phyloP scores from a whole-genome alignment of 2,797 vertebrate species.

The Denticeps clupeoides region DNA sequence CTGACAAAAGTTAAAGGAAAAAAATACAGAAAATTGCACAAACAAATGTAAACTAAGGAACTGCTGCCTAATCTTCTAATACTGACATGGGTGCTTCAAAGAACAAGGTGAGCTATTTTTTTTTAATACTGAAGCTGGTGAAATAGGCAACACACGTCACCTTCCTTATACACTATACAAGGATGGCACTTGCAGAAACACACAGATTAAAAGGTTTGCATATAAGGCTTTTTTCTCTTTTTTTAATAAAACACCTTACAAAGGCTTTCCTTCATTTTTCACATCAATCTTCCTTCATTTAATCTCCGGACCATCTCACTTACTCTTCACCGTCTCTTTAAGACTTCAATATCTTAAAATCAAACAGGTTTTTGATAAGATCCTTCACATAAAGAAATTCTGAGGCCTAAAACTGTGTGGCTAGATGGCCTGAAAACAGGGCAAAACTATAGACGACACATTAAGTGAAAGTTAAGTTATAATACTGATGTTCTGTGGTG shows the following conservation, averaged over 20 bases:
- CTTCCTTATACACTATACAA: constrained; percentile 93
- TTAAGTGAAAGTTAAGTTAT: constrained; percentile 65
- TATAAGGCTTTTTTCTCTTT: constrained; percentile 92
- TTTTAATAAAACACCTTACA: constrained; percentile 91
- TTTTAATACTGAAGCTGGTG: constrained; percentile 92
- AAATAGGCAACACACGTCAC: constrained; percentile 71
- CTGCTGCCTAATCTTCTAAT: constrained; percentile 97
- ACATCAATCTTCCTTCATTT: constrained; percentile 35
- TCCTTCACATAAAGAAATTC: constrained; percentile 77
- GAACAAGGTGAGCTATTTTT: constrained; percentile 83
- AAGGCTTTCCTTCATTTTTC: constrained; percentile 75
- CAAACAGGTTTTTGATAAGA: constrained; percentile 78
- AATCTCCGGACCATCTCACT: constrained; percentile 78
- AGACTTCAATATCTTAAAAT: constrained; percentile 81
- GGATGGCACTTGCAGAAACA: constrained; percentile 99
- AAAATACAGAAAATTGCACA: constrained; percentile 92
- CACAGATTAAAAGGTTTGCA: constrained; percentile 99
- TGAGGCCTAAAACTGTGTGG: constrained; percentile 96
- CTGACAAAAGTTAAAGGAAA: constrained; percentile 85
- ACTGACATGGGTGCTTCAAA: constrained; percentile 98
- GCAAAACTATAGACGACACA: constrained; percentile 67
- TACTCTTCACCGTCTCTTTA: constrained; percentile 86
- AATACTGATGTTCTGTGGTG: constrained; percentile 86
- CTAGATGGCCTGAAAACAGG: constrained; percentile 75
- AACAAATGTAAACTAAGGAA: constrained; percentile 99